Evolutionary conservation across 2,797 vertebrate genomes (phyloP).

Genomic region (Myioborus miniatus): DNA sequence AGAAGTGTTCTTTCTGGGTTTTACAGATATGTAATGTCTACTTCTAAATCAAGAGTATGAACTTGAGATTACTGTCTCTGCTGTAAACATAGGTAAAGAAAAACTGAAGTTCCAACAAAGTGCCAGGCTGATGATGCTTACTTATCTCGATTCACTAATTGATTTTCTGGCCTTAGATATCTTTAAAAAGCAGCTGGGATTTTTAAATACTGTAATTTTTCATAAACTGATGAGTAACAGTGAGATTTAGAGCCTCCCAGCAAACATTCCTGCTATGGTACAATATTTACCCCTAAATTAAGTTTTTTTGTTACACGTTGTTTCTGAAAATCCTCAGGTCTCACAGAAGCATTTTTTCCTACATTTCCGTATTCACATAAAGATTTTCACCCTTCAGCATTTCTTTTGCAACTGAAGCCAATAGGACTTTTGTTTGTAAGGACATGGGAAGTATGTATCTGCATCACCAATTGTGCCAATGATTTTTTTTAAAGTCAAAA

Average conservation of each 20-base stretch:
- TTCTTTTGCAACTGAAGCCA: not conserved
- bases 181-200: conserved; percentile 40
- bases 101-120: not conserved
- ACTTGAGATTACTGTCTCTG: not conserved
- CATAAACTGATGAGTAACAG: conserved; percentile 52
- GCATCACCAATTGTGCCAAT: not conserved
- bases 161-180: conserved; percentile 67
- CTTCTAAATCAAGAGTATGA: conserved; percentile 25
- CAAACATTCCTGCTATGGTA: not conserved
- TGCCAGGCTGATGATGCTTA: conserved; percentile 22
- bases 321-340: not conserved
- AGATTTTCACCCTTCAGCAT: not conserved
- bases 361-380: not conserved
- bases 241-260: conserved; percentile 57
- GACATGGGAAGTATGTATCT: not conserved
- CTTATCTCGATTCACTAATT: conserved; percentile 55
- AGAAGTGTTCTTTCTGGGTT: not conserved
- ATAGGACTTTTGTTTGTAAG: not conserved
- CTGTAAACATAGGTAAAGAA: conserved; percentile 17
- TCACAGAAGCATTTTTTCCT: not conserved
- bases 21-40: not conserved
- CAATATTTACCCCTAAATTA: conserved; percentile 20
- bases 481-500: not conserved
- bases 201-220: conserved; percentile 63
- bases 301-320: not conserved